A percentile compares a stretch with the other conserved stretches of the same genome.
Evolutionary conservation across 2,888 invertebrate species (phyloP).

Genomic region (Erebia palarica): DNA sequence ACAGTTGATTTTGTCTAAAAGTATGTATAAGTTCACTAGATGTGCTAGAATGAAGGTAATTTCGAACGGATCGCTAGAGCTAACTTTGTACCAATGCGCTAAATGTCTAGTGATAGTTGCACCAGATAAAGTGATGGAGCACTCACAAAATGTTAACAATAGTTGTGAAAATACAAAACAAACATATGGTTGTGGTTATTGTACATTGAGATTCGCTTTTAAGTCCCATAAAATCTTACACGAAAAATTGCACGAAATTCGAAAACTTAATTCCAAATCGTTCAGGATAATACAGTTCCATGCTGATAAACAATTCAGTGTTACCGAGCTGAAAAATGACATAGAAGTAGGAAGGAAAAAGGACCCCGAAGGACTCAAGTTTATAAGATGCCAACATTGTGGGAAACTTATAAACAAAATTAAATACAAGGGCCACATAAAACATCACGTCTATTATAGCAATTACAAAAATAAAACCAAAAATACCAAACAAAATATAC

Average conservation of each 20-base stretch:
- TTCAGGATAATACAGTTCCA: constrained; percentile 46
- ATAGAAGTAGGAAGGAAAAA: constrained; percentile 11
- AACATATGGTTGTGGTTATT: constrained; percentile 30
- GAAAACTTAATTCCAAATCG: constrained; percentile 24
- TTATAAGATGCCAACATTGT: constrained; percentile 42
- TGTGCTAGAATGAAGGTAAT: constrained; percentile 47
- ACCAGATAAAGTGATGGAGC: constrained; percentile 31
- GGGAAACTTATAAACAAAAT: constrained; percentile 37
- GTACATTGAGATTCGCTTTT: constrained; percentile 38
- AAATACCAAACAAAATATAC: background rate
- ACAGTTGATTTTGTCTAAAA: constrained; percentile 48
- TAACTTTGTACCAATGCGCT: constrained; percentile 51
- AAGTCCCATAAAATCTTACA: constrained; percentile 38
- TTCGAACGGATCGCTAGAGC: constrained; percentile 48
- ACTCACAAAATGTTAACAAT: constrained; percentile 31
- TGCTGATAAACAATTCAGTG: constrained; percentile 29
- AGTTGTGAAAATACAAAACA: constrained; percentile 25
- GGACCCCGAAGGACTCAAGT: constrained; percentile 38
- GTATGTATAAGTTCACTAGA: constrained; percentile 49
- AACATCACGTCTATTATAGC: constrained; percentile 21
- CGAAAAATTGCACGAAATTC: constrained; percentile 38
- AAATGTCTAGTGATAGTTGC: constrained; percentile 45
- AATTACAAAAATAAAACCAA: background rate
- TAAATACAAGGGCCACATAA: constrained; percentile 33
- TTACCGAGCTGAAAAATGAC: constrained; percentile 31